phyloP scores from a whole-genome alignment of 2,797 vertebrate genomes.

The Calcarius lapponicus region DNA sequence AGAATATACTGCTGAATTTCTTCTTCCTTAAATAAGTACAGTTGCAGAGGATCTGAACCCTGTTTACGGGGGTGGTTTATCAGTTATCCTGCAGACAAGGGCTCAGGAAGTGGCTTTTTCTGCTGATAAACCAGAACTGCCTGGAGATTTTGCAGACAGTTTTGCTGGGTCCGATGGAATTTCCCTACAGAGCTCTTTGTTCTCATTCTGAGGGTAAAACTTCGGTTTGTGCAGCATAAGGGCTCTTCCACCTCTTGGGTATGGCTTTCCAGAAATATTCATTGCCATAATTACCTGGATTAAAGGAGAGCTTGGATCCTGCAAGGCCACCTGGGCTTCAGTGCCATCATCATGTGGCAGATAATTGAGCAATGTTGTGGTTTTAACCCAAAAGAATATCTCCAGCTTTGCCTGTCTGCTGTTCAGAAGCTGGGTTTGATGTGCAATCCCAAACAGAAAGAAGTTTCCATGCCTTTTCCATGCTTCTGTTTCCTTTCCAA shows the following conservation, averaged over 20 bases:
- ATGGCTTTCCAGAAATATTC: not conserved
- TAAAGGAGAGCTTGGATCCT: not conserved
- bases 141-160: not conserved
- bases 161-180: not conserved
- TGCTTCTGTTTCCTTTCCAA: not conserved
- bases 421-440: not conserved
- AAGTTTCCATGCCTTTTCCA: not conserved
- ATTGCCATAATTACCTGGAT: not conserved
- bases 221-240: not conserved
- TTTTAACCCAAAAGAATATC: not conserved
- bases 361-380: not conserved
- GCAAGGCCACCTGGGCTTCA: fast-evolving
- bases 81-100: not conserved
- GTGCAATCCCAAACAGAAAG: not conserved
- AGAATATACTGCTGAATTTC: not conserved
- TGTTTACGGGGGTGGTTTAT: not conserved
- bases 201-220: not conserved
- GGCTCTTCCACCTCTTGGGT: not conserved
- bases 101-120: not conserved
- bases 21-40: not conserved
- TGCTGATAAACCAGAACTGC: not conserved
- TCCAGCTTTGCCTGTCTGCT: not conserved
- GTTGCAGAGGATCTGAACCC: not conserved
- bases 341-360: fast-evolving
- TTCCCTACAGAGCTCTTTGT: not conserved